Base-by-base conservation (phyloP, 2,888 invertebrate species). In the Panorpa germanica region DNA sequence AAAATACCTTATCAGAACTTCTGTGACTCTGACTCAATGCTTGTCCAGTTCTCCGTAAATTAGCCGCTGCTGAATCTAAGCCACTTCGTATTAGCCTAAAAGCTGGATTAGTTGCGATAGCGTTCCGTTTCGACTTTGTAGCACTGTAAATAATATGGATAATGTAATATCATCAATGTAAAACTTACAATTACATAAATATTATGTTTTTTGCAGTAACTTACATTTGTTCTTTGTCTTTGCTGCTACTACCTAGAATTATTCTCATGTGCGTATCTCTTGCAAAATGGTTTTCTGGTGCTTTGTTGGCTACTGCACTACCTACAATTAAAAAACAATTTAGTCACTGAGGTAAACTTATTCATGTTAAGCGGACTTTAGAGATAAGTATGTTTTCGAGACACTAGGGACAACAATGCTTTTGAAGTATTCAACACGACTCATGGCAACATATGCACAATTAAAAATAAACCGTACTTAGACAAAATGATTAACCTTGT, bases 211-310 rank as follows among this genome's bases (percentile, higher is more conserved):
- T 11, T 11, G 15, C 14, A 25, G 29, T 16, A 15, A 25, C 36
- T 34, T 22, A 38, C 40, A 37, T 35, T 16, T 39, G 35, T 31
- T 34, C 31, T 17, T 40, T 37, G 10, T 36, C 32, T 31, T 39
- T 39, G 29, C 34, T 56, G 26, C 39, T 42, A 18, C 68, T 65
- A 1, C 80, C 80, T 38, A 86, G 54, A 41, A 86, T 86, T 39
- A 86, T 86, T 38, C 83, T 62, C 85, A 86, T 86, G 45, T 86
- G 86, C 1, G 85, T 83, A 48, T 86, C 85, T n/a, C 85, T 60
- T 31, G 78, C 78, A 57, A 82, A 83, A 48, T 83, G 83, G 19
- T 75, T 38, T 27, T 39, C 35, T 5, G 34, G 31, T 14, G 29
- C 32, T 13, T 23, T 29, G 4, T 31, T 29, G 17, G 19, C 14